phyloP scores from a whole-genome alignment of 1,140 invertebrate species.

The Ostrea denselamellosa region DNA sequence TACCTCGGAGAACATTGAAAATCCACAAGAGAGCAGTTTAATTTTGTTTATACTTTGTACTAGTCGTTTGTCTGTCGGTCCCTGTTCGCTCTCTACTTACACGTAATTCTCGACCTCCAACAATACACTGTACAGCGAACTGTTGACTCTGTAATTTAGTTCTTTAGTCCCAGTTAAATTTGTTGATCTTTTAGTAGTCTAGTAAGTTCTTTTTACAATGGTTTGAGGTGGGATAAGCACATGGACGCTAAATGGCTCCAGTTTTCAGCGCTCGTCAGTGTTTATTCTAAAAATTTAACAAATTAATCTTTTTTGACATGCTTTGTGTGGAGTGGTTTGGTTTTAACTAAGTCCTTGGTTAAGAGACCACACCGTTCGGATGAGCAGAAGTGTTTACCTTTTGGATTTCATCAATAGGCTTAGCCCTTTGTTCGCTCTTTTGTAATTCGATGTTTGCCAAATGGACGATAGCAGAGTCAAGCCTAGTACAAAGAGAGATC shows the following conservation, averaged over 20 bases:
- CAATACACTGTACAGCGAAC: background rate
- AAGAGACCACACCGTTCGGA: background rate
- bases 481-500: background rate
- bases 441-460: constrained; percentile 21
- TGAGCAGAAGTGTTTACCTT: background rate
- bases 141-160: constrained; percentile 21
- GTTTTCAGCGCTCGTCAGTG: constrained; percentile 6
- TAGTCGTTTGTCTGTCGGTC: background rate
- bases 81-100: background rate
- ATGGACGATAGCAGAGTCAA: background rate
- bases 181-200: constrained; percentile 29
- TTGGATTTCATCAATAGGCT: background rate
- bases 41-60: constrained; percentile 19
- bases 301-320: constrained; percentile 37
- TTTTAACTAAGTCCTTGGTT: constrained; percentile 11
- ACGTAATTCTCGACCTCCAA: background rate
- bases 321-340: constrained; percentile 28
- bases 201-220: constrained; percentile 17
- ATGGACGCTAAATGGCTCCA: background rate
- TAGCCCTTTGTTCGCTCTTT: background rate
- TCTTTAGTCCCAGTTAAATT: constrained; percentile 27
- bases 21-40: background rate
- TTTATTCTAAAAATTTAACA: constrained; percentile 35
- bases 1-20: background rate
- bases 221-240: background rate